Evolutionary conservation across 2,797 vertebrate genomes (phyloP), one percentile per base, ranked within the genome.

Genomic region (Bradypodion pumilum): DNA sequence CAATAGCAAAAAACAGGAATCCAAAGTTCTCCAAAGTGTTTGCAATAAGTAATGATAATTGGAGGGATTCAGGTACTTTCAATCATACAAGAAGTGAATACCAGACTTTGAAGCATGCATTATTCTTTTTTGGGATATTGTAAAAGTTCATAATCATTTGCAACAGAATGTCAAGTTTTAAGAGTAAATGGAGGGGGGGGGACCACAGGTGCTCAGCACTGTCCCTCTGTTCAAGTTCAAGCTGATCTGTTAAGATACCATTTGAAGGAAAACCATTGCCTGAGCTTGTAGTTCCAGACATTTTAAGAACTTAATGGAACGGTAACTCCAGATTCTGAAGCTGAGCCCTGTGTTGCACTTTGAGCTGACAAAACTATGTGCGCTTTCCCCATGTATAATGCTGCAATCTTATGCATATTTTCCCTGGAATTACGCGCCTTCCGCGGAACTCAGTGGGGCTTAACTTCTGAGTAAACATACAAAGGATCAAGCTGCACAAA

Each of bases 51-150:
- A 88, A 91, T 89, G 91, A 87, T 69, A 56, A 73, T 85, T 82
- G 86, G 83, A 85, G 93, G 84, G 91, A 90, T 92, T 91, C 92
- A 86, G 91, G 89, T 87, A 90, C 87, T 91, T 90, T 63, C 68
- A 27, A 66, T 87, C 80, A 76, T 92, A 2, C 80, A 74, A n/a
- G 42, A 1, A 73, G 90, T n/a, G 86, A 86, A 86, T 79, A 85
- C 46, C n/a, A 79, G 85, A 85, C 81, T 77, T 37, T 74, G 72
- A 80, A 80, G 83, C 65, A 15, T 0, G 70, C 80, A 40, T 32
- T 1, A 81, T 72, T 78, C 90, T 77, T 70, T n/a, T 87, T 0
- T 1, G 49, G 69, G 56, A 68, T 80, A 49, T 62, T 83, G 77
- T 87, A 78, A 83, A 85, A 85, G 68, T 0, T 0, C 65, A 83